Evolutionary conservation across 2,797 vertebrate species (phyloP).

Genomic region (Thaleichthys pacificus): DNA sequence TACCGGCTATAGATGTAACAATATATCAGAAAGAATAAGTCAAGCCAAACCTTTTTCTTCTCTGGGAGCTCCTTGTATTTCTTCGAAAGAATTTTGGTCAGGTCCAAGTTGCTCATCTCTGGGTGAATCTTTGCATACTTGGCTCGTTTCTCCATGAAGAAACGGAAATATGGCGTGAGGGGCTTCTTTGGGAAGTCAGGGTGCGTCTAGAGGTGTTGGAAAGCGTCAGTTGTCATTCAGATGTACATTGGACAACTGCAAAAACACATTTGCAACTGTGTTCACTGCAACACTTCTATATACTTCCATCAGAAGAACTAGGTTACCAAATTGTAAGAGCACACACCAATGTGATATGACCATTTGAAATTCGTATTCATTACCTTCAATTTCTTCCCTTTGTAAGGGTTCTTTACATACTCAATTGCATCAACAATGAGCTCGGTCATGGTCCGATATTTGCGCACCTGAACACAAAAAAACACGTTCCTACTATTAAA

Average conservation of each 20-base stretch:
- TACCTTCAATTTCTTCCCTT: slow-evolving; percentile 82
- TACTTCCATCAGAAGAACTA: not conserved
- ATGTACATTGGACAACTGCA: not conserved
- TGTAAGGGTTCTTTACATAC: slow-evolving; percentile 81
- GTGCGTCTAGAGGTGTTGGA: slow-evolving; percentile 67
- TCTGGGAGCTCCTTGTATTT: slow-evolving; percentile 83
- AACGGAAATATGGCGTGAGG: slow-evolving; percentile 80
- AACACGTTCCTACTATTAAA: not conserved
- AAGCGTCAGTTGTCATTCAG: not conserved
- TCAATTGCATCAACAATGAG: slow-evolving; percentile 77
- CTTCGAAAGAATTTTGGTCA: slow-evolving; percentile 82
- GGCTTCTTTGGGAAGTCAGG: slow-evolving; percentile 83
- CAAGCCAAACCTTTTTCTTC: slow-evolving; percentile 75
- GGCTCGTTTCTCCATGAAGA: slow-evolving; percentile 83
- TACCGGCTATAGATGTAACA: no score
- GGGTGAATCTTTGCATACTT: slow-evolving; percentile 85
- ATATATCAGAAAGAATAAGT: no score
- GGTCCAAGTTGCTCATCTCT: slow-evolving; percentile 83
- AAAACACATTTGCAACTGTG: not conserved
- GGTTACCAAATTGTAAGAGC: no score
- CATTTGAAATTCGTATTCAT: not conserved
- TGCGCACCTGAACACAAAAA: slow-evolving; percentile 69
- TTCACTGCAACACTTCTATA: not conserved
- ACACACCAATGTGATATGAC: not conserved
- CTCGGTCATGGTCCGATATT: slow-evolving; percentile 80